Evolutionary conservation across 1,140 invertebrate genomes (phyloP).

Genomic region (Pachyrhynchus sulphureomaculatus): DNA sequence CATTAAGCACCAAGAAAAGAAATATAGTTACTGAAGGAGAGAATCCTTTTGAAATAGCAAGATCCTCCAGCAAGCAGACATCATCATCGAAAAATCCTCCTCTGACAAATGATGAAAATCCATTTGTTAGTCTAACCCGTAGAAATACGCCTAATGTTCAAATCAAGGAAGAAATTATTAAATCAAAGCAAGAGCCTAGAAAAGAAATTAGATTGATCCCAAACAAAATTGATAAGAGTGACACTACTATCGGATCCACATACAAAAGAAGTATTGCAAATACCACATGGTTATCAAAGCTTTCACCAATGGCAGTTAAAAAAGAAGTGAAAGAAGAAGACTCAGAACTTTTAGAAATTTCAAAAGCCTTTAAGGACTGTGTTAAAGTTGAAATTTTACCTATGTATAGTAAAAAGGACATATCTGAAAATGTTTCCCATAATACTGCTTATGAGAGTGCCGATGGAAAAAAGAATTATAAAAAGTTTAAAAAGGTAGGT

Average conservation of each 20-base stretch:
- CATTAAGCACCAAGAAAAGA: too few relatives aligned
- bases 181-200: background rate
- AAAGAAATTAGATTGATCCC: background rate
- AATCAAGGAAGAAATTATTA: background rate
- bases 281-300: conserved; percentile 22
- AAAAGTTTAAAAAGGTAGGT: conserved; percentile 32
- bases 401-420: background rate
- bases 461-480: conserved; percentile 20
- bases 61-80: background rate
- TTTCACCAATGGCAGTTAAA: background rate
- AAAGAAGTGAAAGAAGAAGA: conserved; percentile 4
- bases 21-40: too few relatives aligned
- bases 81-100: background rate
- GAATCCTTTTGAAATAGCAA: too few relatives aligned
- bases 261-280: conserved; percentile 7
- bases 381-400: conserved; percentile 12
- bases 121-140: background rate
- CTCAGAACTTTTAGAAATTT: conserved; percentile 15
- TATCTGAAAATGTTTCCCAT: background rate
- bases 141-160: background rate
- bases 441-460: background rate
- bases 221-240: background rate
- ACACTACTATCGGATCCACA: background rate
- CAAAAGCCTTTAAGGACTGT: conserved; percentile 20
- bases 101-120: background rate